These are phyloP conservation scores for Cepaea hortensis DNA, from an alignment of 2,888 invertebrate genomes.

Conservation along the genomic window DNA sequence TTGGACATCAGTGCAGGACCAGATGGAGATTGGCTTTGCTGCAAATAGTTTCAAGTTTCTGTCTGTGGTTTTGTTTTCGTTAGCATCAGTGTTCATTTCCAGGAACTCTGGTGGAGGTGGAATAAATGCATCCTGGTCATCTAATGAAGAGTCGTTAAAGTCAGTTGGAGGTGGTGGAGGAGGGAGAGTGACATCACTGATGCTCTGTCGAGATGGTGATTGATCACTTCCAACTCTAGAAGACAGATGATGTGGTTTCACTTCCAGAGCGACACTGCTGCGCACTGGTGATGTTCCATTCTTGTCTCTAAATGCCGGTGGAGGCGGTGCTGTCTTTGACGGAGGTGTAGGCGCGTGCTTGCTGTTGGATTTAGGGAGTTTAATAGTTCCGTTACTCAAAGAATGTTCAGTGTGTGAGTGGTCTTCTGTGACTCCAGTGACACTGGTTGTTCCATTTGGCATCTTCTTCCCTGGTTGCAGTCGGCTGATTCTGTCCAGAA, in stretches of 20 bases:
- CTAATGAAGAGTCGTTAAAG: conserved; percentile 56
- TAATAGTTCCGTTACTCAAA: conserved; percentile 52
- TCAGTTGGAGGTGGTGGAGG: conserved; percentile 67
- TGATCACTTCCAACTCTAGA: conserved; percentile 70
- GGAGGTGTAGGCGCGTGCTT: background rate
- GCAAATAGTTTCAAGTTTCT: conserved; percentile 59
- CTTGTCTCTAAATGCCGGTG: conserved; percentile 61
- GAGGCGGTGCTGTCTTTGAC: conserved; percentile 52
- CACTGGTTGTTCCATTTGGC: conserved; percentile 13
- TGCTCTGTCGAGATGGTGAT: conserved; percentile 66
- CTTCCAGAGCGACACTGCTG: conserved; percentile 26
- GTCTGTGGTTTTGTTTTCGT: conserved; percentile 42
- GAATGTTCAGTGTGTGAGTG: conserved; percentile 59
- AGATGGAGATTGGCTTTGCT: conserved; percentile 71
- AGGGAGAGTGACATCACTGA: conserved; percentile 61
- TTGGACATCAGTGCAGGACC: conserved; percentile 79
- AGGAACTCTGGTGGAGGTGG: conserved; percentile 62
- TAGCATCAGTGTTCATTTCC: conserved; percentile 29
- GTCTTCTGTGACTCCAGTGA: conserved; percentile 59
- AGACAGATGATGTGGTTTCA: conserved; percentile 59
- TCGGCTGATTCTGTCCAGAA: conserved; percentile 58
- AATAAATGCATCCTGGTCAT: conserved; percentile 56
- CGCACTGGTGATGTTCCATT: conserved; percentile 35
- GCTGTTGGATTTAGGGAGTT: conserved; percentile 38
- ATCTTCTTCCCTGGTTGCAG: conserved; percentile 52